Percentiles rank a stretch among this genome's conserved stretches.
Evolutionary conservation across 2,797 vertebrate genomes (phyloP).

Genomic region (Enteromius radiatus): DNA sequence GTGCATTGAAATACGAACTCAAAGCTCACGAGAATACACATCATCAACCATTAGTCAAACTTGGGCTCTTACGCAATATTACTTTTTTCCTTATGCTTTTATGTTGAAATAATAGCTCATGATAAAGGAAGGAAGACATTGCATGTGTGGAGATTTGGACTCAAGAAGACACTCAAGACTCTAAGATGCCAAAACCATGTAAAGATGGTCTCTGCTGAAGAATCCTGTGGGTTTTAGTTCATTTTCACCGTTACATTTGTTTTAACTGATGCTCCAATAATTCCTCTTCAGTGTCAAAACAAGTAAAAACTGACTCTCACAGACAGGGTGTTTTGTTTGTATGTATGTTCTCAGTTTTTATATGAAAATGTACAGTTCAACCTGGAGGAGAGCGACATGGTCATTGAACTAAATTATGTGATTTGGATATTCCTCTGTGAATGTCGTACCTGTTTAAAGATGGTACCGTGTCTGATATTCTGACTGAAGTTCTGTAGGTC

Average conservation of each 20-base stretch:
- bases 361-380: conserved; percentile 80
- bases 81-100: conserved; percentile 12
- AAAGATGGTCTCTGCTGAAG: conserved; percentile 14
- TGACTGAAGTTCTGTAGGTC: conserved; percentile 67
- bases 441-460: conserved; percentile 84
- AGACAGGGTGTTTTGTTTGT: conserved; percentile 84
- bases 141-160: conserved; percentile 33
- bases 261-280: conserved; percentile 52
- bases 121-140: conserved; percentile 13
- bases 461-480: conserved; percentile 81
- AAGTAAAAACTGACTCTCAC: conserved; percentile 72
- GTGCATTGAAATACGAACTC: conserved; percentile 71
- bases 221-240: conserved; percentile 28
- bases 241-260: conserved; percentile 51
- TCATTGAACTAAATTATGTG: conserved; percentile 62
- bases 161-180: conserved; percentile 9
- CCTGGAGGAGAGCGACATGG: conserved; percentile 70
- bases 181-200: conserved; percentile 39
- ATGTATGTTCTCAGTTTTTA: conserved; percentile 83
- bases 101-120: conserved; percentile 28
- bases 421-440: conserved; percentile 77
- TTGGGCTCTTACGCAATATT: conserved; percentile 41
- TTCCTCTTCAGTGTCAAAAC: conserved; percentile 67
- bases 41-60: conserved; percentile 21
- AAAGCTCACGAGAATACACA: conserved; percentile 27